These are phyloP conservation scores for Nomada ruficornis DNA, from an alignment of 2,888 invertebrate genomes.

Conservation along the genomic window DNA sequence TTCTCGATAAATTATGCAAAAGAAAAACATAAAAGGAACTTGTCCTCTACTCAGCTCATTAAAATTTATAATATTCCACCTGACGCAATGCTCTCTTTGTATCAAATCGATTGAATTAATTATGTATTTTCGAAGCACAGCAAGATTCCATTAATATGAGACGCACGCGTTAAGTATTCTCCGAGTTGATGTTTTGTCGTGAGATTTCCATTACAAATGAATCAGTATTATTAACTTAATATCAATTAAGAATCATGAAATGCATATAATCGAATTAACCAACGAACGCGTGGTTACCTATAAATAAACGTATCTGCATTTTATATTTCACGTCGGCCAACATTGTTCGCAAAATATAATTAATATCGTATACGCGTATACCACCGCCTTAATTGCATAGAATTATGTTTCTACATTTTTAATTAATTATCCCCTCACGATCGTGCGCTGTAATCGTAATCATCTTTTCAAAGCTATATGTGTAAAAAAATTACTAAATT, in stretches of 20 bases:
- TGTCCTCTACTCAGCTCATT: background rate
- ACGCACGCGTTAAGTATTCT: background rate
- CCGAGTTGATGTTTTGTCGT: background rate
- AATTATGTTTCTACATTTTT: constrained; percentile 4
- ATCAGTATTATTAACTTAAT: constrained; percentile 15
- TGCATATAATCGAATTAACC: constrained; percentile 25
- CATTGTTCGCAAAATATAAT: constrained; percentile 16
- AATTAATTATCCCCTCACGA: constrained; percentile 13
- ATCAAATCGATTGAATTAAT: constrained; percentile 17
- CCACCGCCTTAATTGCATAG: constrained; percentile 3
- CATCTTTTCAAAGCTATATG: constrained; percentile 18
- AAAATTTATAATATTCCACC: background rate
- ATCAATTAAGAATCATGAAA: constrained; percentile 33
- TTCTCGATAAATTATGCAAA: too few relatives aligned
- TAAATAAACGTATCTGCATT: background rate
- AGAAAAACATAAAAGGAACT: background rate
- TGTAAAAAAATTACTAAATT: constrained; percentile 4
- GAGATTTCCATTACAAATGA: constrained; percentile 19
- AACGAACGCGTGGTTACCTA: too few relatives aligned
- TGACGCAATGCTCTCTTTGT: background rate
- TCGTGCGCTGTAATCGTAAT: background rate
- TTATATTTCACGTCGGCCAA: constrained; percentile 6
- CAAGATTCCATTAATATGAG: constrained; percentile 1
- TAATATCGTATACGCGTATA: constrained; percentile 4
- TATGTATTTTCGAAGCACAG: background rate